Base-by-base conservation (phyloP, 2,113 vertebrate genomes). In the Pterocles gutturalis region DNA sequence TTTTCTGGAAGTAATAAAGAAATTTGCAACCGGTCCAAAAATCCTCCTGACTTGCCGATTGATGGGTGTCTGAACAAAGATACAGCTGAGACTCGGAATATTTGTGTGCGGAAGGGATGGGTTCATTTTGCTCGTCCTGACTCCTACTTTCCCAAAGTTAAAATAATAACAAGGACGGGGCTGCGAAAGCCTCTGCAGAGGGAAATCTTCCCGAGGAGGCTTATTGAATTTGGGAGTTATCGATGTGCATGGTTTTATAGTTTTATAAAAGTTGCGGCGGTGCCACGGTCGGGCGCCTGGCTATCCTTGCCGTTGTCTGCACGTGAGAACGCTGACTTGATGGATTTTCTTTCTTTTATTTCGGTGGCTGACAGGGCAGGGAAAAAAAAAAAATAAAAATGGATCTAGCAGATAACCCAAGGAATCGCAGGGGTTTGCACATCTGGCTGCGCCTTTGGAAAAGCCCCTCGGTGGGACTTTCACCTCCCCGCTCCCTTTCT, bases 1-100 rank as follows among this genome's bases (percentile, higher is more conserved):
- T 87, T 79, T 91, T 89, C 92, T 95, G 85, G 88, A 94, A 94
- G 92, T 95, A 85, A 92, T 91, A 97, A 97, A 96, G 81, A 87
- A 85, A 95, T 92, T 83, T 86, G 95, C 88, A 94, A 78, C 71
- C 71, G 70, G 86, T 97, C 94, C 95, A 90, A 64, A 93, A 90
- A 89, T 43, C 83, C 94, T 93, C 51, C 82, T 55, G 96, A 93
- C 79, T 88, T 90, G 83, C 92, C 41, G 71, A 93, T 67, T 75
- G 94, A 93, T 69, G 96, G 89, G 86, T 88, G 61, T 60, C 94
- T 77, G 94, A 96, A 97, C 96, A 96, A 96, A 97, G 96, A 85
- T 93, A 49, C 85, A 57, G 96, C 96, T 60, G 78, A 95, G 92
- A 78, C 90, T 91, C 22, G 73, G 91, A 53, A 69, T 73, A 33